Base-by-base conservation (phyloP, 1,140 invertebrate species). In the Ladona fulva region DNA sequence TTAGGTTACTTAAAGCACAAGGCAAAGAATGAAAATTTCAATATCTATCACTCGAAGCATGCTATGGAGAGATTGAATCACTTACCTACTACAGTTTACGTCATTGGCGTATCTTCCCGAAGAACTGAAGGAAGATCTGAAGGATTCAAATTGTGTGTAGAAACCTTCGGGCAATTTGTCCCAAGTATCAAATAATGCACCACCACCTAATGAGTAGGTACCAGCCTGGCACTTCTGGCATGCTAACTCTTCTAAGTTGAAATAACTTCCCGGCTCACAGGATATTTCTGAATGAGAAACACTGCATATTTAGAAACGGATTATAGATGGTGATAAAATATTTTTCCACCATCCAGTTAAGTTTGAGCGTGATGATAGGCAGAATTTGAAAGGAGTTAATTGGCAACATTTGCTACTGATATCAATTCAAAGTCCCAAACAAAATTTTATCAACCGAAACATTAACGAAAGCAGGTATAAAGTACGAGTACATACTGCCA, bases 181-280 rank as follows among this genome's bases (percentile, higher is more conserved):
- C 87, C 87, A 89, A 1, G 83, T 82, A 77, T 88, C 87, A 81
- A 86, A 88, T 16, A 85, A 82, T 11, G 87, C 82, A 5, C 87
- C 88, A 25, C 87, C 88, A 0, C 89, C 88, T 12, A 89, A 80
- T 12, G 88, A 89, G 81, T 87, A 89, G 14, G 86, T 86, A 7
- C 89, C 88, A 16, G 85, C 80, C 16, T 84, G 84, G 80, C 89
- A 89, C 6, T 82, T 79, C 37, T 85, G 80, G 81, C 89, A 89
- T 66, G 85, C 82, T 76, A 89, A 83, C 16, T 79, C 80, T 11
- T 81, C 84, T 78, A 81, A 80, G 81, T 84, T 85, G 77, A 88
- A 84, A 81, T 85, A 89, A 74, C 85, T 82, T 0, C 88, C 88
- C 74, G 85, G 81, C 11, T 85, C 83, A 81, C 88, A 89, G 1